Conservation (phyloP, 2,797 vertebrate species). For the Takifugu rubripes region DNA sequence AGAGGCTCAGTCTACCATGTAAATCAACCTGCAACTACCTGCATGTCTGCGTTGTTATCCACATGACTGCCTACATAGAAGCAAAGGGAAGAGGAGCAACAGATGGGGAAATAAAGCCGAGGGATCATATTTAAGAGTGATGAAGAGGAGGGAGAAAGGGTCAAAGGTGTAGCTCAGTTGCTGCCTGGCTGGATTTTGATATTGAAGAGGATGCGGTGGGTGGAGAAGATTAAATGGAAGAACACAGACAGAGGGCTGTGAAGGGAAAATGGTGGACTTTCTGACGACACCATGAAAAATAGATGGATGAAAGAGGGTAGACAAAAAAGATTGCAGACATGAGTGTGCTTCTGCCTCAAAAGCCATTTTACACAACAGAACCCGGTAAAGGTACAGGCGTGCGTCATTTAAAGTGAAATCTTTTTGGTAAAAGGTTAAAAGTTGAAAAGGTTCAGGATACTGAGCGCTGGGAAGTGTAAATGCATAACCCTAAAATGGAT, state of each 20-base stretch:
- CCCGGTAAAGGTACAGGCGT: conserved; percentile 42
- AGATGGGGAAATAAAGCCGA: conserved; percentile 8
- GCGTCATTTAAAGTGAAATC: conserved; percentile 54
- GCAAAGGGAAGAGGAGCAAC: conserved; percentile 11
- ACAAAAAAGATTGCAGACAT: conserved; percentile 23
- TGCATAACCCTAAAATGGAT: conserved; percentile 30
- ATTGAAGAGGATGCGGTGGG: conserved; percentile 9
- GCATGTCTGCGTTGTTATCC: conserved; percentile 35
- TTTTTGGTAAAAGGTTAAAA: conserved; percentile 44
- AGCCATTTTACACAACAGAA: conserved; percentile 27
- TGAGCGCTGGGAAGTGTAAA: conserved; percentile 7
- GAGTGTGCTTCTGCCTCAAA: conserved; percentile 30
- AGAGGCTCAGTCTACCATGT: conserved; percentile 24
- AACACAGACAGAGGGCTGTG: background rate
- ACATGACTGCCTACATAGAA: conserved; percentile 29
- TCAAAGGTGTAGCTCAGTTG: conserved; percentile 7
- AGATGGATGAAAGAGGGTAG: conserved; percentile 12
- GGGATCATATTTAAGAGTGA: background rate
- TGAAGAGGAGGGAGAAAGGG: conserved; percentile 5
- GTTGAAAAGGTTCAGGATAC: conserved; percentile 25
- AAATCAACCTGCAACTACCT: conserved; percentile 42
- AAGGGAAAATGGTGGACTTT: conserved; percentile 17
- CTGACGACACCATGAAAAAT: conserved; percentile 9
- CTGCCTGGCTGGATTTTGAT: conserved; percentile 20
- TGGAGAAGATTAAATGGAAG: conserved; percentile 16